Evolutionary conservation across 2,797 vertebrate species (phyloP).

Genomic region (Mormyrops boulengeri): DNA sequence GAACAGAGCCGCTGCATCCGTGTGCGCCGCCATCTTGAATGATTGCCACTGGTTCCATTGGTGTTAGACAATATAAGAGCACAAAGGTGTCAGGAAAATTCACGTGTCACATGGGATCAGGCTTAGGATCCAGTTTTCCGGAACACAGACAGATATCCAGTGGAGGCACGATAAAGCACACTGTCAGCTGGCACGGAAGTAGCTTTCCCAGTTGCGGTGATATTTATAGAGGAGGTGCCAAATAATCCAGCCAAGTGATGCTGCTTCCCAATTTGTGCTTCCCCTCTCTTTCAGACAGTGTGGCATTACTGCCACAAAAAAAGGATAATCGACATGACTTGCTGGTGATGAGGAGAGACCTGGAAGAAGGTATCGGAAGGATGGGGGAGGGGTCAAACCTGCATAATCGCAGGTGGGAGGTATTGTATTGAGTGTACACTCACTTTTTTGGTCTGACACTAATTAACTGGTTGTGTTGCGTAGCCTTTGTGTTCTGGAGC

Average conservation of each 20-base stretch:
- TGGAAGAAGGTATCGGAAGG: background rate
- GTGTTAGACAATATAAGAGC: background rate
- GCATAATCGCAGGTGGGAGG: background rate
- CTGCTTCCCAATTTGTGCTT: background rate
- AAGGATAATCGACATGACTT: background rate
- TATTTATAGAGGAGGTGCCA: conserved; percentile 1
- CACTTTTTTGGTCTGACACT: background rate
- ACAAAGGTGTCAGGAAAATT: background rate
- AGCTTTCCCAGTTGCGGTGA: background rate
- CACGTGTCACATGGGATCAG: background rate
- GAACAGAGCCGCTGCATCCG: background rate
- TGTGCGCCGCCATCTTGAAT: background rate
- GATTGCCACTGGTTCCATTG: background rate
- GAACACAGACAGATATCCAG: background rate
- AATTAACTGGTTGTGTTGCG: background rate
- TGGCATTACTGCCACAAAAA: background rate
- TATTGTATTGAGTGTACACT: background rate
- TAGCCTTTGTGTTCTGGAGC: background rate
- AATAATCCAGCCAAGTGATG: background rate
- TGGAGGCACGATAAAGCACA: background rate
- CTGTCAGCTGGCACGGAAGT: background rate
- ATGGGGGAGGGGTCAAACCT: background rate
- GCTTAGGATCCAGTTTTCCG: background rate
- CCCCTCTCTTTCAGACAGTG: background rate
- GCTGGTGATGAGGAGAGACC: background rate